A percentile compares a stretch with the other conserved stretches of the same genome.
Conservation (phyloP, 2,113 vertebrate species). For the Cinclus mexicanus region DNA sequence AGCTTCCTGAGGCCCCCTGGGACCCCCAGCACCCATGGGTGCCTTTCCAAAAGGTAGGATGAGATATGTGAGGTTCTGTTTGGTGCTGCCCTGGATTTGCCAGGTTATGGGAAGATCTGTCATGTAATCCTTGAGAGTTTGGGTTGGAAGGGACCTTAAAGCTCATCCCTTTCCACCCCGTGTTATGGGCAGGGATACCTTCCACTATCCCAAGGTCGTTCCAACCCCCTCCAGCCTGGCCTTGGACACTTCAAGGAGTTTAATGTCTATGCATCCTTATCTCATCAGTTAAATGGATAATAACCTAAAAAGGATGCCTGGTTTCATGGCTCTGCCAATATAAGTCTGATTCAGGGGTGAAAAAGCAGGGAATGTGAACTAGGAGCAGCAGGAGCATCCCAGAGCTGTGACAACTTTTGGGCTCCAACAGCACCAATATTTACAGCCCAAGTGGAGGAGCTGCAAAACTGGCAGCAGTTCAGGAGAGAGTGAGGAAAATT, state of each 20-base stretch:
- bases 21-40: background rate
- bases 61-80: background rate
- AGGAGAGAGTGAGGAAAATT: background rate
- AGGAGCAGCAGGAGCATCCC: background rate
- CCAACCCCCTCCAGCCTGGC: background rate
- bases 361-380: background rate
- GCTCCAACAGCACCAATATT: background rate
- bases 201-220: rapidly evolving
- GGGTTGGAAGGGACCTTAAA: background rate
- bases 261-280: background rate
- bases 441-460: background rate
- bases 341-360: background rate
- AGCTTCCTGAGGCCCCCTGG: rapidly evolving
- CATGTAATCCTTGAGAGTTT: background rate
- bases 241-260: background rate
- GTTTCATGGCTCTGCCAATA: background rate
- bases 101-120: background rate
- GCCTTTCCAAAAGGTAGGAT: background rate
- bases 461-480: background rate
- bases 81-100: background rate
- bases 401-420: background rate
- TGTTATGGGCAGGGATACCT: background rate
- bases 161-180: background rate
- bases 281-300: background rate
- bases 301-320: rapidly evolving